Base-by-base conservation (phyloP, 2,888 invertebrate genomes). In the Andrena flavipes region DNA sequence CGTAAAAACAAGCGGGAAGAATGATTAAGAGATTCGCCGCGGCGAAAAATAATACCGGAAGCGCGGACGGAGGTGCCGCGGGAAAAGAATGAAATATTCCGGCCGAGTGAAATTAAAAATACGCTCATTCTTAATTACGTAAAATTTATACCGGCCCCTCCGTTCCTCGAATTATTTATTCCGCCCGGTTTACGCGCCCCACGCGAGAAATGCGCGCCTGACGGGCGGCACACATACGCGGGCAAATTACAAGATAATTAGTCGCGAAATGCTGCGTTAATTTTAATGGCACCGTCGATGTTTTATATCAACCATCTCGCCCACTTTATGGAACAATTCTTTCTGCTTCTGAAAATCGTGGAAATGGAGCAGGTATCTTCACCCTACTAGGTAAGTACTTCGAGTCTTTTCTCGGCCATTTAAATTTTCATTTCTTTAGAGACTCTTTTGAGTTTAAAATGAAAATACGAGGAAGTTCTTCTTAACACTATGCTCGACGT, bases 21-120 rank as follows among this genome's bases (percentile, higher is more conserved):
- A 80, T 67, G 49, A 59, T 68, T 62, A 70, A 64, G 76, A 68
- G 69, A 65, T 62, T 65, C 74, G 64, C 54, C 60, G 26, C 54
- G 75, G 26, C 64, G 59, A 74, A 76, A 80, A 70, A 78, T 84
- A 80, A 84, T 76, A 78, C 20, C 16, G 60, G 67, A 69, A 23
- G 20, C 29, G n/a, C 63, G 48, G 33, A 8, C 42, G 51, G 64
- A 26, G 48, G 42, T 60, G 26, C 35, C 23, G 23, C 63, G 71
- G 48, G 54, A 16, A 49, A 63, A 30, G 67, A 80, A 79, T 72
- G 64, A 72, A 84, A 71, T 69, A 79, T 74, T 76, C 29, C 62
- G 51, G 60, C 70, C 1, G 69, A 70, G 63, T 75, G 73, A 81
- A 81, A 87, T 86, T 81, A 81, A 86, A 84, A 81, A 79, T 79